Evolutionary conservation across 2,113 vertebrate genomes (phyloP).

Genomic region (Arothron firmamentum): DNA sequence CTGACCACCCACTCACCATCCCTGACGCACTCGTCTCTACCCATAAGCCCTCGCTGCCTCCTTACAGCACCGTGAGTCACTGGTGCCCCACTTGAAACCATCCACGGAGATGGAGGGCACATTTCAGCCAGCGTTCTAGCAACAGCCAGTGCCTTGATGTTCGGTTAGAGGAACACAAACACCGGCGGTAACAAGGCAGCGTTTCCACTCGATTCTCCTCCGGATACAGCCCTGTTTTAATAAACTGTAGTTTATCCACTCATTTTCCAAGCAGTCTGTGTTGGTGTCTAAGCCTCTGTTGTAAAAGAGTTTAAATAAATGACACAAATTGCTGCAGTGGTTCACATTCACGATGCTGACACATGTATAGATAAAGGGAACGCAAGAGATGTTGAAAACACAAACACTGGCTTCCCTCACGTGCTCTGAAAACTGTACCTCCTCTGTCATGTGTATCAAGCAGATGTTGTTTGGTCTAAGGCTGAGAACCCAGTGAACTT

Average conservation of each 20-base stretch:
- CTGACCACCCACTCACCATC: slow-evolving; percentile 66
- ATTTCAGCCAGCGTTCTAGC: background rate
- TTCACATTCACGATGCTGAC: too few species aligned
- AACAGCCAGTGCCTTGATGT: background rate
- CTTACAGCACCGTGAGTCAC: slow-evolving; percentile 45
- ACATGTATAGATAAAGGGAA: too few species aligned
- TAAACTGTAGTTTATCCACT: too few species aligned
- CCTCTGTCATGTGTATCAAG: background rate
- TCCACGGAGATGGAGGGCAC: slow-evolving; percentile 17
- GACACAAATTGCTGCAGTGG: too few species aligned
- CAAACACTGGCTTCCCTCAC: background rate
- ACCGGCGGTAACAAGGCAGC: background rate
- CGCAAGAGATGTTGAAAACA: background rate
- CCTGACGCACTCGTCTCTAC: slow-evolving; percentile 53
- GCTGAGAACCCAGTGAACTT: background rate
- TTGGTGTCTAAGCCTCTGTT: too few species aligned
- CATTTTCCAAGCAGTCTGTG: too few species aligned
- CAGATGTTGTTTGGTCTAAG: background rate
- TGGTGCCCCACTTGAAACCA: slow-evolving; percentile 27
- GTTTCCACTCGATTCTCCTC: too few species aligned
- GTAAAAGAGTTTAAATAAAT: too few species aligned
- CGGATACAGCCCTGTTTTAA: too few species aligned
- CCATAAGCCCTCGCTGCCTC: slow-evolving; percentile 15
- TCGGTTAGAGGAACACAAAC: background rate
- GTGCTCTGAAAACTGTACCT: background rate